Evolutionary conservation across 2,113 vertebrate species (phyloP).

Genomic region (Clarias macrocephalus): DNA sequence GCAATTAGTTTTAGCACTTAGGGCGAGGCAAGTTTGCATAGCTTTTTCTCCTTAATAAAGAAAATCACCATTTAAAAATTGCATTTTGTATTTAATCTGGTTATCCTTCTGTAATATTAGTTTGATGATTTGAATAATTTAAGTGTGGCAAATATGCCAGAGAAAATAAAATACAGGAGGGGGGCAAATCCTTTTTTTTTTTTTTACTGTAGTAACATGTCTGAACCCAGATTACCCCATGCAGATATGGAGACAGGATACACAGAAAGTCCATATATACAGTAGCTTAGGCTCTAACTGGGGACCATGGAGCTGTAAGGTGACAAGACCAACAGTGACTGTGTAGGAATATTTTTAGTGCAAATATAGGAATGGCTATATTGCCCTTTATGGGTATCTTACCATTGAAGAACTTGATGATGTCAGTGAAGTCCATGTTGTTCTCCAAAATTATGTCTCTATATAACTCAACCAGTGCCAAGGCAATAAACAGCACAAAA

Average conservation of each 20-base stretch:
- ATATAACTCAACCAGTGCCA: slow-evolving; percentile 94
- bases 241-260: background rate
- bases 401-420: slow-evolving; percentile 99
- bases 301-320: background rate
- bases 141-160: too few species aligned
- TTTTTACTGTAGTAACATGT: background rate
- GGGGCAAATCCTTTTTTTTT: too few species aligned
- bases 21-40: too few species aligned
- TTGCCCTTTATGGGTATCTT: slow-evolving; percentile 44
- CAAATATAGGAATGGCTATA: background rate
- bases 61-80: too few species aligned
- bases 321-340: background rate
- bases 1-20: too few species aligned
- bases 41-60: too few species aligned
- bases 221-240: background rate
- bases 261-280: background rate
- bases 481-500: slow-evolving; percentile 94
- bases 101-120: too few species aligned
- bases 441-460: slow-evolving; percentile 96
- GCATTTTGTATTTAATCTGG: too few species aligned
- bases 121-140: too few species aligned
- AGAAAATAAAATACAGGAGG: too few species aligned
- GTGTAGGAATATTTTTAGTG: background rate
- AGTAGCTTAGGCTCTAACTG: background rate
- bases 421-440: slow-evolving; percentile 99